These are phyloP conservation scores for Crossocerus cetratus DNA, from an alignment of 2,888 invertebrate species.

Conservation along the genomic window DNA sequence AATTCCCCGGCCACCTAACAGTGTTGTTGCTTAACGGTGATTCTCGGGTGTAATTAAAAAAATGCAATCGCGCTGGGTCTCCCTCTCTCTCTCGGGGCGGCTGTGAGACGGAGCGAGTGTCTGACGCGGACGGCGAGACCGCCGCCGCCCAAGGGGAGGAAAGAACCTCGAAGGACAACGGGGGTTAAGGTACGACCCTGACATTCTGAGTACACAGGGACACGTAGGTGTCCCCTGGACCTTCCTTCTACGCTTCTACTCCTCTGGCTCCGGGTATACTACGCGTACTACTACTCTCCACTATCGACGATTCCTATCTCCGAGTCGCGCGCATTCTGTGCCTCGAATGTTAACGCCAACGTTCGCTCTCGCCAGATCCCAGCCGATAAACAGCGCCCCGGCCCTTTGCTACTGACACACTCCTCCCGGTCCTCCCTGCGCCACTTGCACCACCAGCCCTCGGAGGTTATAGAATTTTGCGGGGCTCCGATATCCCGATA, in stretches of 20 bases:
- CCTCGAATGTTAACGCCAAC: not conserved
- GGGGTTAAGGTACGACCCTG: slow-evolving; percentile 61
- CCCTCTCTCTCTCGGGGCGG: too few species aligned
- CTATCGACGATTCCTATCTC: not conserved
- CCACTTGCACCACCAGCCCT: too few species aligned
- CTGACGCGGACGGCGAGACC: slow-evolving; percentile 14
- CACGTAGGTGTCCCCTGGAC: slow-evolving; percentile 23
- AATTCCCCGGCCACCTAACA: slow-evolving; percentile 56
- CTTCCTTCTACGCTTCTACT: not conserved
- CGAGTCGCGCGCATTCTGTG: too few species aligned
- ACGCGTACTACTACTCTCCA: not conserved
- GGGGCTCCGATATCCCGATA: too few species aligned
- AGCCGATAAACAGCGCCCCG: not conserved
- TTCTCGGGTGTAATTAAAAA: slow-evolving; percentile 56
- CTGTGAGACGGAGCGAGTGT: too few species aligned
- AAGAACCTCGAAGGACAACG: slow-evolving; percentile 53
- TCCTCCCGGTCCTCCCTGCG: too few species aligned
- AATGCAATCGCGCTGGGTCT: slow-evolving; percentile 24
- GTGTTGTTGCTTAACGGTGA: slow-evolving; percentile 60
- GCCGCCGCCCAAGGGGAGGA: slow-evolving; percentile 39
- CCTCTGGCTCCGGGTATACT: too few species aligned
- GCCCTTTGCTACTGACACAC: not conserved
- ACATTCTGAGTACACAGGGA: slow-evolving; percentile 48
- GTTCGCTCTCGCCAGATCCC: not conserved
- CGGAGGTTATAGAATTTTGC: too few species aligned